These are phyloP conservation scores for Eueides isabella DNA, from an alignment of 1,140 invertebrate genomes.

Conservation along the genomic window DNA sequence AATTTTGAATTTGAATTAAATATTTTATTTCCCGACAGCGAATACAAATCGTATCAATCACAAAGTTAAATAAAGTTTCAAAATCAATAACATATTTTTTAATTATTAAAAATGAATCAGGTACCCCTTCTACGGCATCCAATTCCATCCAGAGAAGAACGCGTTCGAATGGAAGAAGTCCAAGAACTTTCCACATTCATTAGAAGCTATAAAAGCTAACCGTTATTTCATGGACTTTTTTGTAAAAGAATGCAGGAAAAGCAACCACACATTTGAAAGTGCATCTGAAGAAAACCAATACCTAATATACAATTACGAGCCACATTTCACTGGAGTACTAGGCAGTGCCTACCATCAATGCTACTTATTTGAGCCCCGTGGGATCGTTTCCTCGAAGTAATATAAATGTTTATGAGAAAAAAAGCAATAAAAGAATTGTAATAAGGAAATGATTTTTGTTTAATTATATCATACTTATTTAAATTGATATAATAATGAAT, in stretches of 20 bases:
- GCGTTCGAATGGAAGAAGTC: slow-evolving; percentile 89
- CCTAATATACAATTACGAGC: slow-evolving; percentile 87
- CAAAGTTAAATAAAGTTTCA: too few species aligned
- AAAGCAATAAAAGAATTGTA: neutral
- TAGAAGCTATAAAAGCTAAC: slow-evolving; percentile 83
- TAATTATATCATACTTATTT: too few species aligned
- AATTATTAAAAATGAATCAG: slow-evolving; percentile 43
- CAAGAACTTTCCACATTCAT: slow-evolving; percentile 85
- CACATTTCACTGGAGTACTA: slow-evolving; percentile 82
- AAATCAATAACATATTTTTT: too few species aligned
- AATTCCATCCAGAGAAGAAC: slow-evolving; percentile 96
- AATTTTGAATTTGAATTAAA: too few species aligned
- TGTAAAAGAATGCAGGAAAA: slow-evolving; percentile 87
- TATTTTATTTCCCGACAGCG: too few species aligned
- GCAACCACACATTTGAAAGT: slow-evolving; percentile 79
- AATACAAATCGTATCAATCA: too few species aligned
- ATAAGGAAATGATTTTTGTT: neutral
- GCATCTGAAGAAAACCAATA: slow-evolving; percentile 74
- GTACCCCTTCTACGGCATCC: slow-evolving; percentile 93
- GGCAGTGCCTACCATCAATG: slow-evolving; percentile 83
- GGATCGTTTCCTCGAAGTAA: slow-evolving; percentile 37
- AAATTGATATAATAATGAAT: too few species aligned
- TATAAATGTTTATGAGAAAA: neutral
- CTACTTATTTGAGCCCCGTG: slow-evolving; percentile 83
- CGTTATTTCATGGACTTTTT: slow-evolving; percentile 95